Conservation (phyloP, 2,888 invertebrate genomes). For the Chrysolina americana region DNA sequence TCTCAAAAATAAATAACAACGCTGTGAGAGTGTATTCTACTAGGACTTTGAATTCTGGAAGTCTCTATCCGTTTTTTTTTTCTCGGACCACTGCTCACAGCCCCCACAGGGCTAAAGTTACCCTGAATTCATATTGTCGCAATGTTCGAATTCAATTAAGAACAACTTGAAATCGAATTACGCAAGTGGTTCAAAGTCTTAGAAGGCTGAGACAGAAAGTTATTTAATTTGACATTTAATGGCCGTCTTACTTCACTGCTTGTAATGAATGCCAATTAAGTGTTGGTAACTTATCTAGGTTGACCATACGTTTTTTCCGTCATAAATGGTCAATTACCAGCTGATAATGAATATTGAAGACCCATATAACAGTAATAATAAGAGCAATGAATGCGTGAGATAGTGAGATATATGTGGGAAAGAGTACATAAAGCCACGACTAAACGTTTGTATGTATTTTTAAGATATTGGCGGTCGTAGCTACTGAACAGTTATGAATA, state of each 20-base stretch:
- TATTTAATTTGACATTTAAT: slow-evolving; percentile 10
- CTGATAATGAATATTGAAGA: background rate
- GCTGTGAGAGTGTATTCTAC: too few relatives aligned
- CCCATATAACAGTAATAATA: background rate
- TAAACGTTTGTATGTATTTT: too few relatives aligned
- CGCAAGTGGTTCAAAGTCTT: slow-evolving; percentile 15
- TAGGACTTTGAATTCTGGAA: too few relatives aligned
- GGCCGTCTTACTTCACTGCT: slow-evolving; percentile 16
- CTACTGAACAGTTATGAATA: too few relatives aligned
- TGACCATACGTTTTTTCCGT: background rate
- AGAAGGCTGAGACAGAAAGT: slow-evolving; percentile 3
- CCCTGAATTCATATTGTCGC: background rate
- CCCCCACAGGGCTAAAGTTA: background rate
- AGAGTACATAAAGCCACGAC: too few relatives aligned
- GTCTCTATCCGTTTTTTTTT: too few relatives aligned
- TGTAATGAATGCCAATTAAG: slow-evolving; percentile 15
- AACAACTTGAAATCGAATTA: background rate
- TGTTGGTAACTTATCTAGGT: slow-evolving; percentile 17
- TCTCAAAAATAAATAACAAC: too few relatives aligned
- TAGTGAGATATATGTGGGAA: background rate
- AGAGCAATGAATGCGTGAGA: background rate
- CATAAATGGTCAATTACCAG: background rate
- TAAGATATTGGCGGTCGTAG: too few relatives aligned
- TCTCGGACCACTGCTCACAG: background rate
- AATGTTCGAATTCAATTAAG: background rate